A percentile compares a stretch with the other conserved stretches of the same genome.
These are phyloP conservation scores for Ranitomeya imitator DNA, from an alignment of 2,113 vertebrate species.

Conservation along the genomic window DNA sequence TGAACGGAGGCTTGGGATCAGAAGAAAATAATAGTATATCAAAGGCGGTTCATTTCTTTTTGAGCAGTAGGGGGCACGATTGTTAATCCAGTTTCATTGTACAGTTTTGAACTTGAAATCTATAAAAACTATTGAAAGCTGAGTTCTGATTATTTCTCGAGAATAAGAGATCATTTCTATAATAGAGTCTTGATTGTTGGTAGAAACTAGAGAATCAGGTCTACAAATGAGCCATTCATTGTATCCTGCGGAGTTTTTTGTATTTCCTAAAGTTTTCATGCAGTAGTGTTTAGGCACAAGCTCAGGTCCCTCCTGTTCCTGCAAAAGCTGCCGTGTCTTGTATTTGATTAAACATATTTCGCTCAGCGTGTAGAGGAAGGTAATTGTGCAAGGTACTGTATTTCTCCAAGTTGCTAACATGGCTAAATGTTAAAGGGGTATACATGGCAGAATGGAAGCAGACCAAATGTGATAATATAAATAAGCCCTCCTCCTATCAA, in stretches of 20 bases:
- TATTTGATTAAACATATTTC: conserved; percentile 46
- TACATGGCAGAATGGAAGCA: not conserved
- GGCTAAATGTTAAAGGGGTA: conserved; percentile 10
- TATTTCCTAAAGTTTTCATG: not conserved
- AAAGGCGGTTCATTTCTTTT: not conserved
- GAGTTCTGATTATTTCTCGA: conserved; percentile 15
- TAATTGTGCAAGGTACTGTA: not conserved
- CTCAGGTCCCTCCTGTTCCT: conserved; percentile 29
- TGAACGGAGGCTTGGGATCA: not conserved
- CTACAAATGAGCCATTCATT: conserved; percentile 38
- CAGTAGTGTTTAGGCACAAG: not conserved
- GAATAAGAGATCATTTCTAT: conserved; percentile 31
- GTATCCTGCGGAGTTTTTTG: conserved; percentile 23
- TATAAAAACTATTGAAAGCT: not conserved
- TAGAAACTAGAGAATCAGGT: not conserved
- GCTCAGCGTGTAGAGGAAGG: not conserved
- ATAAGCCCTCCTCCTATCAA: too few species aligned
- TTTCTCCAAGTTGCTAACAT: conserved; percentile 1
- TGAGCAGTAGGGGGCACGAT: conserved; percentile 9
- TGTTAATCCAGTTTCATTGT: conserved; percentile 28
- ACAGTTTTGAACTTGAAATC: conserved; percentile 1
- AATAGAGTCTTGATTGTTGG: conserved; percentile 45
- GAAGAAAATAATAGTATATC: not conserved
- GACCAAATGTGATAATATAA: not conserved
- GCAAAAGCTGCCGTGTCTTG: not conserved